phyloP scores from a whole-genome alignment of 2,888 invertebrate species.

The Schrankia costaestrigalis region DNA sequence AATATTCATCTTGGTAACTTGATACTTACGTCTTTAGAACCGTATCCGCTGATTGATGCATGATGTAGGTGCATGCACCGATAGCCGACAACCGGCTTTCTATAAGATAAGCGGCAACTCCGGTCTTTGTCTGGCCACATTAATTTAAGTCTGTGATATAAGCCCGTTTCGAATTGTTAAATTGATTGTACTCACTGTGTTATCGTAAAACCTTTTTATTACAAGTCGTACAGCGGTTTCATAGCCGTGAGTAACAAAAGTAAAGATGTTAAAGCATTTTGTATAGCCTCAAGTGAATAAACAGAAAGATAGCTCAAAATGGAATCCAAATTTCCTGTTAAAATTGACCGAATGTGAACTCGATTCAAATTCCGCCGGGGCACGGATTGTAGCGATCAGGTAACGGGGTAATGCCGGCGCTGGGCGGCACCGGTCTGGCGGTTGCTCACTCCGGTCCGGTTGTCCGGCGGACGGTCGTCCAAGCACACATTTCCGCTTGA shows the following conservation, averaged over 20 bases:
- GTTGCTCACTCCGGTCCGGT: constrained; percentile 35
- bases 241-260: constrained; percentile 21
- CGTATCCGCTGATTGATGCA: constrained; percentile 34
- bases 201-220: constrained; percentile 39
- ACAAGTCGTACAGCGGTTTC: constrained; percentile 6
- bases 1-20: constrained; percentile 24
- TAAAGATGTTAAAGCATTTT: constrained; percentile 24
- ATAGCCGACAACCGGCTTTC: constrained; percentile 55
- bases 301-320: constrained; percentile 43
- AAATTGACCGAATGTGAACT: constrained; percentile 50
- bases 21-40: constrained; percentile 18
- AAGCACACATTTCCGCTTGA: constrained; percentile 76
- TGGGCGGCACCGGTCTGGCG: constrained; percentile 20
- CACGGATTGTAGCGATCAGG: constrained; percentile 43
- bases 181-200: constrained; percentile 61
- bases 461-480: constrained; percentile 50
- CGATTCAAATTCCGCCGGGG: constrained; percentile 49
- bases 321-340: constrained; percentile 51
- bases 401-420: constrained; percentile 12
- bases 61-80: constrained; percentile 30
- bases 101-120: constrained; percentile 62
- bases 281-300: constrained; percentile 41
- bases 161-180: constrained; percentile 58
- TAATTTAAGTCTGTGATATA: constrained; percentile 65
- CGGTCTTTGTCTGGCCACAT: constrained; percentile 68